These are phyloP conservation scores for Merops nubicus DNA, from an alignment of 2,113 vertebrate species.

Conservation along the genomic window DNA sequence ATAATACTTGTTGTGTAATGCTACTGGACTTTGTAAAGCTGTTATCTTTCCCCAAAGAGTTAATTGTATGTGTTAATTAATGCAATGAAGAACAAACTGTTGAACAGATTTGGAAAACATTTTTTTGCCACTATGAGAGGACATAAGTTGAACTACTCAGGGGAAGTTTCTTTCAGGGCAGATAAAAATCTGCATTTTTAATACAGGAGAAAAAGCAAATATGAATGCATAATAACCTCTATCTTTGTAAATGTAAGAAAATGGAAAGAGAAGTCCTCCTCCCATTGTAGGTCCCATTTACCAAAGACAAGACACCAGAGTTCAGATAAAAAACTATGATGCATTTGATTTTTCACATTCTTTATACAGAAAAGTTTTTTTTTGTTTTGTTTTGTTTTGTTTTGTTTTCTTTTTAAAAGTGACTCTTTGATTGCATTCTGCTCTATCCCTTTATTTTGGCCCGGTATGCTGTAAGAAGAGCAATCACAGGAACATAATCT, in stretches of 20 bases:
- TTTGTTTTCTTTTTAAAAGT: too few relatives aligned
- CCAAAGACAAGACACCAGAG: background rate
- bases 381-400: too few relatives aligned
- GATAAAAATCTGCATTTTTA: background rate
- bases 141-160: background rate
- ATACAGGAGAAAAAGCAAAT: slow-evolving; percentile 8
- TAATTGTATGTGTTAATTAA: background rate
- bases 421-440: slow-evolving; percentile 18
- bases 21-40: background rate
- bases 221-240: background rate
- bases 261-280: background rate
- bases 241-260: background rate
- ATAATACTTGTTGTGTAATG: background rate
- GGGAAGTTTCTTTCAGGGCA: background rate
- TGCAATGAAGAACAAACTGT: background rate
- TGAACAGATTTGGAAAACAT: background rate
- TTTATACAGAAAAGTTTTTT: background rate
- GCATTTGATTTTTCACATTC: background rate
- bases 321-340: background rate
- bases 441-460: background rate
- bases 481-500: slow-evolving; percentile 13
- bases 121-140: background rate
- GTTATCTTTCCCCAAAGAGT: background rate
- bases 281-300: background rate
- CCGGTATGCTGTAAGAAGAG: background rate